A percentile compares a stretch with the other conserved stretches of the same genome.
Conservation (phyloP, 2,888 invertebrate genomes). For the Therioaphis trifolii region DNA sequence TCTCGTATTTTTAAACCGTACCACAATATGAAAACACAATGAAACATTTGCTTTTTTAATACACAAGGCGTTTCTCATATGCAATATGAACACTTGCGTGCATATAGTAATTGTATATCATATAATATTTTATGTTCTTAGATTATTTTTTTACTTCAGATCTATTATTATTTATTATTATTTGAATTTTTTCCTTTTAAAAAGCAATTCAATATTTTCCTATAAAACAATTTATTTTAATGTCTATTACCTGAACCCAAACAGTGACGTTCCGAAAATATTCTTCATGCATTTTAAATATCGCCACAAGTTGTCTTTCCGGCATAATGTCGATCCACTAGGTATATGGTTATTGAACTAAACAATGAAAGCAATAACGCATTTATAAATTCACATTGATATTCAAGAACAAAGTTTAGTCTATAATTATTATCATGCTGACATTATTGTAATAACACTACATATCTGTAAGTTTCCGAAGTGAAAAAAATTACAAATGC, state of each 20-base stretch:
- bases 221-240: not conserved
- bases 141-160: no score
- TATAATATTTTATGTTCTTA: not conserved
- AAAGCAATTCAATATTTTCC: not conserved
- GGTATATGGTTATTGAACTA: constrained; percentile 87
- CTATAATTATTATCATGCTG: not conserved
- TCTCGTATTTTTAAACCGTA: constrained; percentile 33
- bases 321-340: constrained; percentile 84
- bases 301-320: constrained; percentile 83
- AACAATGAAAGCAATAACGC: not conserved
- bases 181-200: not conserved
- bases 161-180: not conserved
- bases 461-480: not conserved
- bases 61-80: constrained; percentile 20
- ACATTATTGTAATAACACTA: not conserved
- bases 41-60: constrained; percentile 3
- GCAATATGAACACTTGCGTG: constrained; percentile 41
- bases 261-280: constrained; percentile 80
- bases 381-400: not conserved
- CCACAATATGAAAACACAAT: not conserved
- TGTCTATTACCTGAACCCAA: constrained; percentile 79
- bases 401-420: not conserved
- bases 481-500: constrained; percentile 7
- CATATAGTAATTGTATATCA: constrained; percentile 8
- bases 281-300: constrained; percentile 84